A percentile compares a stretch with the other conserved stretches of the same genome.
Evolutionary conservation across 2,113 vertebrate genomes (phyloP).

Genomic region (Rhynchopsitta pachyrhyncha): DNA sequence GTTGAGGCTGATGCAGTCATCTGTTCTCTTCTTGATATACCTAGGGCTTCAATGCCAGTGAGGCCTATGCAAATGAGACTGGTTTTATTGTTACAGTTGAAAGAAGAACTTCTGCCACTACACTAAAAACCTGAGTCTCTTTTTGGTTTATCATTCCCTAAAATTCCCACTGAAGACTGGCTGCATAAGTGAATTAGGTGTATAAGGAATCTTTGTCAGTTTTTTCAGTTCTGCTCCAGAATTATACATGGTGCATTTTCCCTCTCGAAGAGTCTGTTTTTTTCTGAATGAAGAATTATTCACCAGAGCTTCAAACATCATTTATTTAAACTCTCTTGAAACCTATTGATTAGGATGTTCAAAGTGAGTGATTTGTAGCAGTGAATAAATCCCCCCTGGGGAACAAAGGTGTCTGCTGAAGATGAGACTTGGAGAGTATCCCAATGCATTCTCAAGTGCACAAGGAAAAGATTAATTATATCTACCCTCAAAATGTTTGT

Average conservation of each 20-base stretch:
- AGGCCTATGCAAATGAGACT: neutral
- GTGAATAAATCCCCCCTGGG: neutral
- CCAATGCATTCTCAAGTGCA: neutral
- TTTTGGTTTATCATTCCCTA: neutral
- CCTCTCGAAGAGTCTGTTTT: neutral
- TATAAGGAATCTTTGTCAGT: neutral
- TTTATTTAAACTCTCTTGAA: constrained; percentile 32
- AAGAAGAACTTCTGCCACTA: neutral
- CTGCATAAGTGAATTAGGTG: neutral
- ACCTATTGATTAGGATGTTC: neutral
- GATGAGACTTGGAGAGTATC: constrained; percentile 12
- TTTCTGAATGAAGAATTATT: neutral
- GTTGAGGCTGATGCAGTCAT: neutral
- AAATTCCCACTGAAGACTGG: neutral
- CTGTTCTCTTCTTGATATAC: neutral
- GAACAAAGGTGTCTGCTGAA: constrained; percentile 16
- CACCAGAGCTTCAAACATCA: neutral
- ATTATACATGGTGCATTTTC: neutral
- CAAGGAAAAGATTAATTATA: constrained; percentile 12
- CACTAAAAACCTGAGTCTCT: neutral
- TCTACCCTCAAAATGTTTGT: neutral
- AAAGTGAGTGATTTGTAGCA: constrained; percentile 3
- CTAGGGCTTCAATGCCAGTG: neutral
- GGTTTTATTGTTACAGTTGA: neutral
- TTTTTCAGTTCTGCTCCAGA: neutral